Percentiles rank a stretch among this genome's conserved stretches.
Evolutionary conservation across 2,797 vertebrate genomes (phyloP).

Genomic region (Malurus splendens): DNA sequence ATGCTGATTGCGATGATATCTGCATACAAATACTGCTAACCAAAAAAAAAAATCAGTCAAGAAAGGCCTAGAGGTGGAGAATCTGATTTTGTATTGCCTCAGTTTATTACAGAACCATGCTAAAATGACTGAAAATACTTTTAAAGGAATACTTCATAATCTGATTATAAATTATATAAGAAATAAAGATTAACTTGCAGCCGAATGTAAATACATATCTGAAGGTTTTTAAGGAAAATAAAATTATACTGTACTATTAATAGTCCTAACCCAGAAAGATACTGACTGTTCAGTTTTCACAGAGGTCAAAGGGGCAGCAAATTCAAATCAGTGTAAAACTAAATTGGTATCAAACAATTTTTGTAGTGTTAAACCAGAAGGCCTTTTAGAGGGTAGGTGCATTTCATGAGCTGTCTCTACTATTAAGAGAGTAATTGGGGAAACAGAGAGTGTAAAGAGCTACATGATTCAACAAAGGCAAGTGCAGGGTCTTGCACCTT

Average conservation of each 20-base stretch:
- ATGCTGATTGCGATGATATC: not conserved
- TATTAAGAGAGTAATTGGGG: not conserved
- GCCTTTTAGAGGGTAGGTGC: not conserved
- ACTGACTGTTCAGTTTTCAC: not conserved
- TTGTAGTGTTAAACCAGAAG: not conserved
- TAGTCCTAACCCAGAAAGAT: not conserved
- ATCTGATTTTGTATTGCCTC: not conserved
- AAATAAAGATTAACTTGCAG: not conserved
- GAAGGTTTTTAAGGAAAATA: not conserved
- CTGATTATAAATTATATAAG: not conserved
- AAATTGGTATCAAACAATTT: not conserved
- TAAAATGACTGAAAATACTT: not conserved
- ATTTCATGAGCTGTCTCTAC: not conserved
- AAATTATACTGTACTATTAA: not conserved
- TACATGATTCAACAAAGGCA: not conserved
- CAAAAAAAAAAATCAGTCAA: not conserved
- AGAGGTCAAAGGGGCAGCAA: not conserved
- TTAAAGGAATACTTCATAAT: not conserved
- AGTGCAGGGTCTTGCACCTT: not conserved
- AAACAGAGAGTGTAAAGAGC: not conserved
- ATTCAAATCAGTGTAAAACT: not conserved
- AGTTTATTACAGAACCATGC: not conserved
- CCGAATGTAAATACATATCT: not conserved
- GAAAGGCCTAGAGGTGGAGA: not conserved
- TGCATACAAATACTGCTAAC: not conserved